Evolutionary conservation across 2,113 vertebrate species (phyloP), one percentile per base, ranked within the genome.

Genomic region (Periophthalmus modestus): DNA sequence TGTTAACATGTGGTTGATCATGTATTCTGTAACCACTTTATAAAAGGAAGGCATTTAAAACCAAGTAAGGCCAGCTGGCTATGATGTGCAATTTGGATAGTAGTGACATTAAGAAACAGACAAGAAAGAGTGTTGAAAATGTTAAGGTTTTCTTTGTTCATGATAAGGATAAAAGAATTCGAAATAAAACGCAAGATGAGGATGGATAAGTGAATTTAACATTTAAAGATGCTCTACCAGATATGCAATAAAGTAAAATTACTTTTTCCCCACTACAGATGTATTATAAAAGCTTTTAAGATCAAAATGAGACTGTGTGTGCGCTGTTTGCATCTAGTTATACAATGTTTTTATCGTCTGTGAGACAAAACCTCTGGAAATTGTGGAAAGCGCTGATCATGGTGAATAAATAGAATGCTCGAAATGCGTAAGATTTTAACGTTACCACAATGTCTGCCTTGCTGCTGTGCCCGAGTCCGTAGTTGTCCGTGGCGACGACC

Each of bases 401-500:
- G 28, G 28, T 28, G 28, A 28, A 28, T 28, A 28, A 28, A 2
- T 28, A 28, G 28, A 3, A 28, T 28, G 28, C 28, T 28, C 3
- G 28, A 43, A 43, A 43, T 43, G 39, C 36, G 4, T 39, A 5
- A 9, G 0, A 80, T 63, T 5, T 48, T 54, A 68, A 74, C 72
- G n/a, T 47, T 83, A 99, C 98, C 85, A 99, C 95, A 19, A 99
- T 94, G 1, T 97, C 94, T 1, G 97, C 95, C 83, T 94, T 98
- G 91, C 96, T 96, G 84, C 95, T 98, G 87, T 96, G 90, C 12
- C 97, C 98, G 78, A 92, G 94, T 34, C 98, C 97, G 0, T 96
- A 97, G 91, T 97, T 74, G 5, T 99, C 98, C 0, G 95, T 98
- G n/a, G 98, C 98, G 18, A 97, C 93, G 75, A 98, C 97, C 81